Evolutionary conservation across 2,888 invertebrate species (phyloP), one percentile per base, ranked within the genome.

Genomic region (Oscheius sp.): DNA sequence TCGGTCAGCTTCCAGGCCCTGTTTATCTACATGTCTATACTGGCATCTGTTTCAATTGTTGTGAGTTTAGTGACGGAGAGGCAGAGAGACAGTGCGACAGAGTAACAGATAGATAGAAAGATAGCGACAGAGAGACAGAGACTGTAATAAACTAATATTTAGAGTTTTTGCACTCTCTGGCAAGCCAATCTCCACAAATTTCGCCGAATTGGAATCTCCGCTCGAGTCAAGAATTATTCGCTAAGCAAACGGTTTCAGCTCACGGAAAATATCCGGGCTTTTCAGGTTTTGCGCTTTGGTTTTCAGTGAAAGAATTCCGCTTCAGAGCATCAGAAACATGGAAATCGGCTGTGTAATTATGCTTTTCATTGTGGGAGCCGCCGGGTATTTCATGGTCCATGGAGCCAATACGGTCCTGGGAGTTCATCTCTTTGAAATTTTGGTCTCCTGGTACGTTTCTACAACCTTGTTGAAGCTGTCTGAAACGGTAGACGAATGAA

Each of bases 191-290:
- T 47, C 7, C 42, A 47, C 29, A 63, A 63, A 63, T 63, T 63
- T 32, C 42, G 48, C 9, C 33, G 47, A 21, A 63, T 63, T n/a
- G 63, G 63, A 9, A 63, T 63, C 11, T 63, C 63, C 2, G 63
- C 63, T n/a, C 13, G 48, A 47, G 29, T 63, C 11, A 63, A 63
- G 29, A 48, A 63, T 10, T 63, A 63, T 63, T 63, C 63, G 5
- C 48, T 63, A n/a, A 63, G 63, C 29, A 63, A 63, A 63, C 47
- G 63, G 11, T 63, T 63, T 48, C 63, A 63, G 21, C 48, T 63
- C 2, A 63, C 63, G 4, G 63, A 63, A 47, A 63, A 63, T 47
- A 13, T 63, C n/a, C 13, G 63, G 21, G 63, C 63, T 29, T 47
- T 63, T 4, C 47, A 63, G 29, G 63, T 63, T 29, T 53, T 53